Evolutionary conservation across 2,113 vertebrate species (phyloP), one percentile per base, ranked within the genome.

Genomic region (Eulemur macaco): DNA sequence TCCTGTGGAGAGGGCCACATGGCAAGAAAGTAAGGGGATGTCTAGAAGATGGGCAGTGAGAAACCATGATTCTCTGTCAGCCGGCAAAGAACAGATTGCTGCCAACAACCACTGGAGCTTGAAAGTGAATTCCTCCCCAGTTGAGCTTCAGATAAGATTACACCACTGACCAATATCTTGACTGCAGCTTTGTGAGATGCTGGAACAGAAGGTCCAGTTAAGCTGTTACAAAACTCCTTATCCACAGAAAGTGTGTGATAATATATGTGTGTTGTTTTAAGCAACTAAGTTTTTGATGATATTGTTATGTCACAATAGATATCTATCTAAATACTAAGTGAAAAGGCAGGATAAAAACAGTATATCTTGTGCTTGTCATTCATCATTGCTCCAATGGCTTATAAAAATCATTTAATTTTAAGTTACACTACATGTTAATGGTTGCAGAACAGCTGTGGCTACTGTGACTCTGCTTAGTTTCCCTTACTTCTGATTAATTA

Each of bases 11-110:
- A 86, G 4, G 50, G 21, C 29, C 45, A 71, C 71, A 42, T 88
- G 86, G 39, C 77, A 81, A 93, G 86, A 58, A 96, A 91, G n/a
- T 60, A 93, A 77, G 34, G 83, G 9, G 6, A 18, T 96, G 58
- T 88, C 92, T 86, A 86, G 50, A 77, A 83, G 77, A 93, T 56
- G 37, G 64, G 37, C 78, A 69, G 25, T 73, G 45, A 83, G 56
- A 78, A 96, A 84, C 63, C 37, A 15, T 96, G 60, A 60, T 39
- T 68, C 21, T 91, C 34, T 95, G 56, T 52, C 23, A 85, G 71
- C 39, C 54, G 91, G 69, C 18, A 95, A 90, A 56, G 42, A 87
- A 71, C 6, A 6, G 10, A 87, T 80, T 73, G n/a, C 27, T 94
- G 54, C 81, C 76, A 90, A 66, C 6, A 86, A 83, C 76, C 5